Conservation (phyloP, 2,113 vertebrate species). For the Chloropsis cyanopogon region DNA sequence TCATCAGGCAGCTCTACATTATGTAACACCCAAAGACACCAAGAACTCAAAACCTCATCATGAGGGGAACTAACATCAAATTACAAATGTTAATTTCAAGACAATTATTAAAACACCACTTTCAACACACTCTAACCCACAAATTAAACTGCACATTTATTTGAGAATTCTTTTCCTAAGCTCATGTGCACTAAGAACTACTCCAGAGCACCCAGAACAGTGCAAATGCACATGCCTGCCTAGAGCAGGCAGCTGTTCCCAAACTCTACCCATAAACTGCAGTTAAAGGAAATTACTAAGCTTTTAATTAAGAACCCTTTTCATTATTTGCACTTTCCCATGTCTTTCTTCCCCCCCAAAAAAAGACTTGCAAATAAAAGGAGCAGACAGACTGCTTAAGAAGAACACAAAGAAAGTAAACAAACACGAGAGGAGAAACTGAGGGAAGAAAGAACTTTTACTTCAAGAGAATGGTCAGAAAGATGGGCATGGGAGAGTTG, state of each 20-base stretch:
- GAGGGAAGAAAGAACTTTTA: not conserved
- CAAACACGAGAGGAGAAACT: not conserved
- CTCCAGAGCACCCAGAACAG: not conserved
- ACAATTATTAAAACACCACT: not conserved
- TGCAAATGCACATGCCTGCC: not conserved
- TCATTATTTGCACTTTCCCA: not conserved
- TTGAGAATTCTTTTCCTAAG: not conserved
- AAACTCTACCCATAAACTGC: not conserved
- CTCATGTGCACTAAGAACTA: not conserved
- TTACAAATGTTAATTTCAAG: not conserved
- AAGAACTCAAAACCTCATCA: not conserved
- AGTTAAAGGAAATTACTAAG: not conserved
- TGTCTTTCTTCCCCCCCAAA: not conserved
- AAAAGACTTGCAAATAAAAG: not conserved
- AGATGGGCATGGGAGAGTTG: fast-evolving
- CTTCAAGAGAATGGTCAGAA: not conserved
- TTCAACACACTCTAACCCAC: not conserved
- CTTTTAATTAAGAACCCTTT: not conserved
- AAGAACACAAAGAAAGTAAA: not conserved
- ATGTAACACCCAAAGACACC: not conserved
- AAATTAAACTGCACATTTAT: not conserved
- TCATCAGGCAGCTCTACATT: not conserved
- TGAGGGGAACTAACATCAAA: not conserved
- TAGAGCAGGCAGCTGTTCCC: not conserved
- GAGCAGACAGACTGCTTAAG: not conserved